Base-by-base conservation (phyloP, 2,888 invertebrate species). In the Dioctria linearis region DNA sequence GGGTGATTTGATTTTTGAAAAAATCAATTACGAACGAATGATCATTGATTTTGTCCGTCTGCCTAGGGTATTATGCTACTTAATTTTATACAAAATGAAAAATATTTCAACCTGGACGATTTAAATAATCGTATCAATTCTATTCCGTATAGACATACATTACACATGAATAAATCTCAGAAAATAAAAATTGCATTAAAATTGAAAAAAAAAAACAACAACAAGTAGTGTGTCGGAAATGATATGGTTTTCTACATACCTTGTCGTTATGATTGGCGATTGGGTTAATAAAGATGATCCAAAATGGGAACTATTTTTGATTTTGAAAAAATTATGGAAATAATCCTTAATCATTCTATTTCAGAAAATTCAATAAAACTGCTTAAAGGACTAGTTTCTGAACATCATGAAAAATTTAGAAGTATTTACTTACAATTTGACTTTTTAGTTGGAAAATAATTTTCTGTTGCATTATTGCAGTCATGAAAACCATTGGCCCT, bases 381-480 rank as follows among this genome's bases (percentile, higher is more conserved):
- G 3, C 40, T 78, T 6, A 49, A 65, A 66, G 13, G 49, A 39
- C 43, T 78, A 66, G 63, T 78, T 40, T 49, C 49, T 63, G 49
- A 65, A 5, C 66, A 66, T 11, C 66, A 78, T 42, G 9, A 78
- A 66, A 6, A 8, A 5, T 76, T 76, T 76, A 49, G 39, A 37
- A n/a, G 40, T 51, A 51, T 49, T 37, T 78, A 49, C 49, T 37
- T 78, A 49, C 49, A 78, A 78, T 37, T 9, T 63, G 25, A 49
- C 78, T 3, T n/a, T 78, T 3, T 51, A 66, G 51, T 65, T 65
- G 3, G 66, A 78, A 66, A 37, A 65, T 54, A 63, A 78, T 42
- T 78, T 78, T 54, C 8, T 66, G n/a, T 40, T 65, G n/a, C 78
- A 78, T 42, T 66, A 66, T 42, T 51, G 65, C 6, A 51, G 40